Percentiles rank a stretch among this genome's conserved stretches.
Conservation (phyloP, 2,888 invertebrate genomes). For the Imbricaverruca yamaguchii region DNA sequence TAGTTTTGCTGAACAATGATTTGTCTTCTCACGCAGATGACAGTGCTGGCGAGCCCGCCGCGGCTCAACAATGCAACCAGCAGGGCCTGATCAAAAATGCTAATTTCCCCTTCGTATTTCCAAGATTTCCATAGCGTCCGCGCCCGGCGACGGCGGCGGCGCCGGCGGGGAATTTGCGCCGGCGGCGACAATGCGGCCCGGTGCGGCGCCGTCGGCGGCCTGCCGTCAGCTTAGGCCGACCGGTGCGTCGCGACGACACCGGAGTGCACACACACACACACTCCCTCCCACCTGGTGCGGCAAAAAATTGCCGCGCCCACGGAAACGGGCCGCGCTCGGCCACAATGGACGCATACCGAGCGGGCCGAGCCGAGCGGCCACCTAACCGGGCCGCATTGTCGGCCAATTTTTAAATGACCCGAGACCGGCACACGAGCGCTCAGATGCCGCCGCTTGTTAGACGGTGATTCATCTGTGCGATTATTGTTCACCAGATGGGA, state of each 20-base stretch:
- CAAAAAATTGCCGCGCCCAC: neutral
- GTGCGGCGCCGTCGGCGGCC: no score
- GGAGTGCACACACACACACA: no score
- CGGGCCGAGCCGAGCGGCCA: no score
- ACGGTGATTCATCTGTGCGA: neutral
- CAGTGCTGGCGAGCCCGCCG: neutral
- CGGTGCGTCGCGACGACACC: no score
- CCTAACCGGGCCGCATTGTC: neutral
- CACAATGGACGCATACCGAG: no score
- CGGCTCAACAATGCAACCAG: conserved; percentile 1
- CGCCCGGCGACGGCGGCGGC: neutral
- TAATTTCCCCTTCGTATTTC: conserved; percentile 1
- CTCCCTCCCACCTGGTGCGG: neutral
- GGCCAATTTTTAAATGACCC: conserved; percentile 1
- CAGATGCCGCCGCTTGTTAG: neutral
- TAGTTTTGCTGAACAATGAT: neutral
- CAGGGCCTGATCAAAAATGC: conserved; percentile 16
- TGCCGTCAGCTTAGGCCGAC: no score
- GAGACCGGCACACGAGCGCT: neutral
- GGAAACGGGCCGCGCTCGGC: neutral
- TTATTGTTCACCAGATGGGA: neutral
- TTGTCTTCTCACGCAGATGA: neutral
- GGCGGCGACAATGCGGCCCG: neutral
- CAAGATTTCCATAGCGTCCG: conserved; percentile 1
- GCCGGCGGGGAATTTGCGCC: neutral